These are phyloP conservation scores for Phania funesta DNA, from an alignment of 2,888 invertebrate genomes.

Conservation along the genomic window DNA sequence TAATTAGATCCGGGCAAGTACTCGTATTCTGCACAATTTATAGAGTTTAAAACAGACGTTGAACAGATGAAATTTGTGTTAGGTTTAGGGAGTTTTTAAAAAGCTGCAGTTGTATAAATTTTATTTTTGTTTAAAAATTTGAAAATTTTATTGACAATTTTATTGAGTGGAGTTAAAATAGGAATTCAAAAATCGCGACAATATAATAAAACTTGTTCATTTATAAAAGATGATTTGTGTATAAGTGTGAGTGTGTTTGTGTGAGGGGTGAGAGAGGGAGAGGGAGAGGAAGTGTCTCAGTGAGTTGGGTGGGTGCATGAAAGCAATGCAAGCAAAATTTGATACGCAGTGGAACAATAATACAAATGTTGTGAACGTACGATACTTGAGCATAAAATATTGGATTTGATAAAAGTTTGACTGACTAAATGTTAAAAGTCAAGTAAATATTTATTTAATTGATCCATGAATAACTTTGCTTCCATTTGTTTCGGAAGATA, in stretches of 20 bases:
- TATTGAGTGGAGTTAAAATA: not conserved
- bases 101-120: not conserved
- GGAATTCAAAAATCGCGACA: not conserved
- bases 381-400: not conserved
- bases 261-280: not conserved
- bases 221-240: not conserved
- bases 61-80: no score
- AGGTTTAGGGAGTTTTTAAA: not conserved
- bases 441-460: constrained; percentile 6
- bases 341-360: constrained; percentile 7
- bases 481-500: constrained; percentile 1
- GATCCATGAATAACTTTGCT: not conserved
- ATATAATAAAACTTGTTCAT: not conserved
- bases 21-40: no score
- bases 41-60: no score
- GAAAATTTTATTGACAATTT: not conserved
- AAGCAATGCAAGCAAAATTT: constrained; percentile 22
- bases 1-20: no score
- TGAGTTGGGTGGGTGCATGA: constrained; percentile 22
- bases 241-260: not conserved
- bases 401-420: not conserved
- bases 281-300: not conserved
- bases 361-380: not conserved
- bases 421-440: not conserved
- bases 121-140: not conserved